Base-by-base conservation (phyloP, 92 coral and sea anemone species). In the Nematostella vectensis region DNA sequence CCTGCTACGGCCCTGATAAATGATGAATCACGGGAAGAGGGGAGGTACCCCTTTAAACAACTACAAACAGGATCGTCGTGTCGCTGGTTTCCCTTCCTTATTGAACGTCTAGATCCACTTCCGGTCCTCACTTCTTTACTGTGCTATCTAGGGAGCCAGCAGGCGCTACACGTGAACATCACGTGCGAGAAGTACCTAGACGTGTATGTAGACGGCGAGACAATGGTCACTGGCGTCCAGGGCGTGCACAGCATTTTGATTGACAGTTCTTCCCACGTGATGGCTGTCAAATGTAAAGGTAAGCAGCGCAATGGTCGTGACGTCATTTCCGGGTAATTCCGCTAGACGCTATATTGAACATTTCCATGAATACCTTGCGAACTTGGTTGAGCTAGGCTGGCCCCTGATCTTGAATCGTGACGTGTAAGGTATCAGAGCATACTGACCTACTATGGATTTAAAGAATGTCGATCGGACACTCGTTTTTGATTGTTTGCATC, bases 191-290 rank as follows among this genome's bases (percentile, higher is more conserved):
- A 36, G 11, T 43, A 49, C 48, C 51, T 82, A 1, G 58, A 79
- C 27, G 54, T 82, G 0, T 82, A 68, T 58, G 66, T 62, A 19
- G 91, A 82, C 53, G 91, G 91, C 3, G 47, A 11, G 12, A 29
- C n/a, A 23, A 22, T 82, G 40, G 81, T 61, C 4, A 37, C 44
- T 39, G 48, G 16, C 1, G 23, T 20, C 3, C 48, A 58, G 29
- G 62, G 51, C 8, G 28, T 28, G 3, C 11, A 47, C 1, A 43
- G 71, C 12, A 62, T 50, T 28, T 53, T 15, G 26, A 71, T 71
- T 21, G 48, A 43, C 48, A 26, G 17, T 15, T 70, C 75, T 23
- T 60, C 76, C 27, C 70, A 73, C 50, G 59, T 79, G 31, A 13
- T 79, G 10, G 87, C 87, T 26, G 71, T 79, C 0, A 48, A 57